A percentile compares a stretch with the other conserved stretches of the same genome.
These are phyloP conservation scores for Brachirus orientalis DNA, from an alignment of 2,113 vertebrate genomes.

Conservation along the genomic window DNA sequence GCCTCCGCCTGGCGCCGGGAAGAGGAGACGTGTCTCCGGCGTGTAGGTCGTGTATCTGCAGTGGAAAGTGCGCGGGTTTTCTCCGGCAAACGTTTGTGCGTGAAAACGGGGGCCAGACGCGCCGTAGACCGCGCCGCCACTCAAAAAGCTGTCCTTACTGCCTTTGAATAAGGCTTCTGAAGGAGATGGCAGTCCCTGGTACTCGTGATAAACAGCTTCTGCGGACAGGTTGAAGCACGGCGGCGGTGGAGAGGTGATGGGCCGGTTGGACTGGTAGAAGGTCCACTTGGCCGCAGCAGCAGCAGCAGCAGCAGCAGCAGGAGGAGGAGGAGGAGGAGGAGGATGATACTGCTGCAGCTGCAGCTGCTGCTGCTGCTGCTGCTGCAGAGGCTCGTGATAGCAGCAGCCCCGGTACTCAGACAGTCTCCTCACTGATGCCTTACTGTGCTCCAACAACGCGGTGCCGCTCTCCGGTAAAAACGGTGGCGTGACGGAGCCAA, in stretches of 20 bases:
- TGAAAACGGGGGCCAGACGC: slow-evolving; percentile 1
- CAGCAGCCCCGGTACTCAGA: slow-evolving; percentile 30
- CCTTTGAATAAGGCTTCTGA: slow-evolving; percentile 23
- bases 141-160: slow-evolving; percentile 83
- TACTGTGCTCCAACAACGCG: not conserved
- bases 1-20: slow-evolving; percentile 79
- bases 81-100: slow-evolving; percentile 68
- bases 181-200: not conserved
- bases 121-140: slow-evolving; percentile 6
- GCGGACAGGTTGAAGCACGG: slow-evolving; percentile 17
- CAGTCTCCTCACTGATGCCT: not conserved
- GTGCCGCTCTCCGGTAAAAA: slow-evolving; percentile 87
- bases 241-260: not conserved
- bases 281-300: slow-evolving; percentile 87
- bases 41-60: not conserved
- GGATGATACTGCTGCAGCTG: no score
- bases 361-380: not conserved
- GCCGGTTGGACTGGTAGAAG: slow-evolving; percentile 78
- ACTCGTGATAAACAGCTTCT: not conserved
- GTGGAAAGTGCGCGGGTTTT: slow-evolving; percentile 11
- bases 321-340: no score
- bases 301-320: no score
- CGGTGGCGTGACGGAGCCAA: slow-evolving; percentile 87
- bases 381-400: slow-evolving; percentile 24
- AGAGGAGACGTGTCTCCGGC: slow-evolving; percentile 19